Base-by-base conservation (phyloP, 2,113 vertebrate genomes). In the Zosterops borbonicus region DNA sequence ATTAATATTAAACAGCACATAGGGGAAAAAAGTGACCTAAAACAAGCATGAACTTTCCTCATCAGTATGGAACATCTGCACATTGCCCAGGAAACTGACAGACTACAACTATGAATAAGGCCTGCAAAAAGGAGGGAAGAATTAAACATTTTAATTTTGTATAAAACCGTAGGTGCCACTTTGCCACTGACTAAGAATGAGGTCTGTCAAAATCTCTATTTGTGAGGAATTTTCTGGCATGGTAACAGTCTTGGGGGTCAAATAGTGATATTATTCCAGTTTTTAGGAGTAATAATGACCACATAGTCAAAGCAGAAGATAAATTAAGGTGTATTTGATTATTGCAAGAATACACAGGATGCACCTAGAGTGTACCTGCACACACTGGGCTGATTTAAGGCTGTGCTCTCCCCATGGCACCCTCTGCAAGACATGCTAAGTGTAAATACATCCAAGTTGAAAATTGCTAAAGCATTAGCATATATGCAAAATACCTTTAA, bases 1-100 rank as follows among this genome's bases (percentile, higher is more conserved):
- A 82, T 97, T 84, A 95, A 96, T 92, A 95, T 95, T 96, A 92
- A 97, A 95, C 27, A 71, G 71, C 35, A 67, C 19, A 80, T 5
- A 6, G 15, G 11, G 42, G n/a, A 3, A 31, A 44, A 85, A 75
- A 79, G 74, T 73, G 46, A 92, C 92, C 77, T 35, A 25, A 82
- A 88, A 44, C 0, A 7, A 84, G 33, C 37, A 11, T 6, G 31
- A 33, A 44, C 33, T 69, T 84, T 70, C 20, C 70, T 80, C 42
- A 50, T 87, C 62, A 10, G 41, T 39, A 42, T 12, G 27, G 33
- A 84, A 58, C 42, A 85, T 19, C 53, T 9, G 65, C 35, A 27
- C 17, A 15, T 17, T 29, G 52, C 60, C 63, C 27, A 15, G 73
- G 55, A 81, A 93, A 60, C 28, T 33, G 53, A 18, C 42, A 84